phyloP scores from a whole-genome alignment of 2,113 vertebrate genomes.

The Tringa solitaria region DNA sequence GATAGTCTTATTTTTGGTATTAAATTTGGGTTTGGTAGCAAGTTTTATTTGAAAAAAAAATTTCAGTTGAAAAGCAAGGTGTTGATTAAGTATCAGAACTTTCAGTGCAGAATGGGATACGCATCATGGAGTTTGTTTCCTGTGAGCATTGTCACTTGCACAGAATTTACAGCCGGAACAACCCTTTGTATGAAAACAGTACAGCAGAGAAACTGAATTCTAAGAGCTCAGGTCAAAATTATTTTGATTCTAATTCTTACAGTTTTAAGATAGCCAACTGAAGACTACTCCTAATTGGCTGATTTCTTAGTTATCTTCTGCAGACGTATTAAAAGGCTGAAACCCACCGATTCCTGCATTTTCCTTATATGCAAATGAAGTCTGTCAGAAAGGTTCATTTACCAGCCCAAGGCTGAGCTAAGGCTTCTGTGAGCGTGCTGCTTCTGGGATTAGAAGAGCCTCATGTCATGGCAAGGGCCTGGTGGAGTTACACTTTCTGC shows the following conservation, averaged over 20 bases:
- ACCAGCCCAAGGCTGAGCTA: not conserved
- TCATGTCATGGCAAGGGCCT: fast-evolving
- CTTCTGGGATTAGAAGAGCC: not conserved
- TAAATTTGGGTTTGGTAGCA: not conserved
- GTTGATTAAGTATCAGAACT: not conserved
- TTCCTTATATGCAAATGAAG: not conserved
- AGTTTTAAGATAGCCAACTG: not conserved
- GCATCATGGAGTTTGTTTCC: not conserved
- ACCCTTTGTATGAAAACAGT: not conserved
- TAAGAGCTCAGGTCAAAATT: not conserved
- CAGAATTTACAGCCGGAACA: not conserved
- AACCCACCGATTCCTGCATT: not conserved
- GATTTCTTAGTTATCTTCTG: not conserved
- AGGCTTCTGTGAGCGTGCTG: not conserved
- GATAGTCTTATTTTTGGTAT: not conserved
- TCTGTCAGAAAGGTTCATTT: not conserved
- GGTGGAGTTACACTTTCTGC: not conserved
- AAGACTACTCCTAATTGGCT: not conserved
- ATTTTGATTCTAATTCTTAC: not conserved
- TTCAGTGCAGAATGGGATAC: not conserved
- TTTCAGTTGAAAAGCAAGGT: not conserved
- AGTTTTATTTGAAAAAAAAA: not conserved
- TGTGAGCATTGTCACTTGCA: not conserved
- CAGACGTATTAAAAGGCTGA: not conserved
- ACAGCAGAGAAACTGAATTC: not conserved